Conservation (phyloP, 2,888 invertebrate species). For the Leptura quadrifasciata region DNA sequence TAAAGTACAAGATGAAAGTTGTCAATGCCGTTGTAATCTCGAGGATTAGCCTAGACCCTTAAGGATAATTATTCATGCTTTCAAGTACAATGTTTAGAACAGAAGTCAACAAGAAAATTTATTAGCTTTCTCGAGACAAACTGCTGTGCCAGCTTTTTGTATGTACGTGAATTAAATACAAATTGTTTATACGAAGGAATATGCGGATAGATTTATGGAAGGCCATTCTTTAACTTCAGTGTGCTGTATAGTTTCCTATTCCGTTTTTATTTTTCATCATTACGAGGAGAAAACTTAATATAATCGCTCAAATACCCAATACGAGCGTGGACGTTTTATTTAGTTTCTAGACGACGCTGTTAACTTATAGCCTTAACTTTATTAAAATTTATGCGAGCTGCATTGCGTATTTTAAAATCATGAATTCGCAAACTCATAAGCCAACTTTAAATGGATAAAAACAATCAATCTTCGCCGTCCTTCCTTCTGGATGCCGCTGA, state of each 20-base stretch:
- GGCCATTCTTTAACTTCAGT: not conserved
- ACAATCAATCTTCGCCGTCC: slow-evolving; percentile 19
- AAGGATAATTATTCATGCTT: slow-evolving; percentile 28
- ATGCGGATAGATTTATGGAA: not conserved
- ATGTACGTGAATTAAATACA: slow-evolving; percentile 16
- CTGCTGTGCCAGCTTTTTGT: slow-evolving; percentile 19
- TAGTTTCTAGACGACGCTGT: too few species aligned
- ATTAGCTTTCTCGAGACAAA: slow-evolving; percentile 33
- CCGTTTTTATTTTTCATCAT: not conserved
- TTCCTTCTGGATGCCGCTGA: slow-evolving; percentile 33
- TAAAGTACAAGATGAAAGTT: slow-evolving; percentile 16
- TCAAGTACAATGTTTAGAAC: slow-evolving; percentile 22
- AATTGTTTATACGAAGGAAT: slow-evolving; percentile 7
- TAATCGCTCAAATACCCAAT: too few species aligned
- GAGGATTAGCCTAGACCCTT: slow-evolving; percentile 22
- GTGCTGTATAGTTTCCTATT: not conserved
- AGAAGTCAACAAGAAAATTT: slow-evolving; percentile 38
- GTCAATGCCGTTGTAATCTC: slow-evolving; percentile 35
- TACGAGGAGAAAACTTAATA: not conserved
- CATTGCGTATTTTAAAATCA: not conserved
- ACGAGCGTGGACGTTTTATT: too few species aligned
- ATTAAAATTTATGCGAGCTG: too few species aligned
- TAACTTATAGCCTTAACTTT: too few species aligned
- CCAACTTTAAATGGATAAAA: not conserved
- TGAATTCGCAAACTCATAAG: not conserved